These are phyloP conservation scores for Penaeus monodon DNA, from an alignment of 2,888 invertebrate genomes.

Conservation along the genomic window DNA sequence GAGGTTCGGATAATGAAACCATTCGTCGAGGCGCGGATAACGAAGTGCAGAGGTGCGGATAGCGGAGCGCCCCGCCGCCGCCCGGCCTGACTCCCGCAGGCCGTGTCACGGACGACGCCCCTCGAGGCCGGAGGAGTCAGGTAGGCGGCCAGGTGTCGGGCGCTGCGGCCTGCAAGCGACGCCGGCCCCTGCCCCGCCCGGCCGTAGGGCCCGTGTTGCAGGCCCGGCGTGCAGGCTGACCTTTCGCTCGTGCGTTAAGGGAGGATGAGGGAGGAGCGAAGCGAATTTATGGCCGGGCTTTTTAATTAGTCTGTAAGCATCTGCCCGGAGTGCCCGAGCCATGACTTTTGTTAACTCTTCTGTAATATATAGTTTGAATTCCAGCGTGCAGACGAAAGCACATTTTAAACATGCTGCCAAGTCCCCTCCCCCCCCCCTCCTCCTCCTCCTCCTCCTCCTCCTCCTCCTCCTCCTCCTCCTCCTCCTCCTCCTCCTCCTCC, in stretches of 20 bases:
- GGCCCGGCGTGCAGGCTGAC: slow-evolving; percentile 1
- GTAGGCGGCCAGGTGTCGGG: not conserved
- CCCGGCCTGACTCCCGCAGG: not conserved
- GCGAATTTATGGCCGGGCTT: not conserved
- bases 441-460: not conserved
- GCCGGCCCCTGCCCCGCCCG: not conserved
- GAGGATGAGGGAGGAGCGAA: not conserved
- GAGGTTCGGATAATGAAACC: too few relatives aligned
- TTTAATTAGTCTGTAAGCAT: slow-evolving; percentile 17
- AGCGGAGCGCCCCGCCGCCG: not conserved
- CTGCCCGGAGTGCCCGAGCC: not conserved
- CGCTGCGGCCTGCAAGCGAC: not conserved
- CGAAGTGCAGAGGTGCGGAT: too few relatives aligned
- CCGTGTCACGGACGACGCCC: not conserved
- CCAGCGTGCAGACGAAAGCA: too few relatives aligned
- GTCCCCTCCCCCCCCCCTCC: too few relatives aligned
- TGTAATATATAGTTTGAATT: too few relatives aligned
- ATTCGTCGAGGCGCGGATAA: too few relatives aligned
- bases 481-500: not conserved
- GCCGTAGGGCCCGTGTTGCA: slow-evolving; percentile 15
- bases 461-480: not conserved
- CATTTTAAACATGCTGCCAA: too few relatives aligned
- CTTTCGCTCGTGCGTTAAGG: not conserved
- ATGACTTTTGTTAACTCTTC: too few relatives aligned
- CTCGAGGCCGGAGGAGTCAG: not conserved